Evolutionary conservation across 2,797 vertebrate genomes (phyloP), one percentile per base, ranked within the genome.

Genomic region (Peromyscus attwateri): DNA sequence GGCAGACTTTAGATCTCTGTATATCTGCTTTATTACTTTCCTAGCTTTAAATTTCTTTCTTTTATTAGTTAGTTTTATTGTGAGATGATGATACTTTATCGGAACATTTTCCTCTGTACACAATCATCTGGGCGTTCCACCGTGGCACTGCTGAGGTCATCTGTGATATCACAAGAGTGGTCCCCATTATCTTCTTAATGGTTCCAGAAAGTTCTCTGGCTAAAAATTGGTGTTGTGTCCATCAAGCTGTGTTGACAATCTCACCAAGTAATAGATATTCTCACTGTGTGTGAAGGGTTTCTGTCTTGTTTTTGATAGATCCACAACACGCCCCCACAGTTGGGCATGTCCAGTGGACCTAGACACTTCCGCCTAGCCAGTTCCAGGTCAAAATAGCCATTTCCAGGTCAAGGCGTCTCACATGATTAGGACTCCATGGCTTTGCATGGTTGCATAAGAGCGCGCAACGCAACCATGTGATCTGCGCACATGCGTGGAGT

Each of bases 161-260:
- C 21, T 71, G 29, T 68, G 68, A 40, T 6, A 14, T 46, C n/a
- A 57, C n/a, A 11, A 91, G 46, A n/a, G 7, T 85, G 3, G 23
- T 75, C 8, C 9, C 13, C 43, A 31, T 31, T 23, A 60, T 71
- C 52, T 31, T 49, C 68, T 91, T 79, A 79, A 49, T 85, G 46
- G 40, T 91, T 79, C 62, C 80, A 90, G 88, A 90, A 68, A 84
- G 37, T 77, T 70, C 46, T 90, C 60, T 85, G 31, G 34, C 23
- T 68, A 76, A 83, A 90, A 29, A 23, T 23, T 34, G 11, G 0
- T 77, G 23, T 40, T 40, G n/a, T 55, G 7, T 68, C 62, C 37
- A 6, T 70, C 9, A 60, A 71, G n/a, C 21, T 57, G n/a, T 46
- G 57, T 27, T 6, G n/a, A 43, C 79, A 55, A 11, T 70, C 12